A percentile compares a stretch with the other conserved stretches of the same genome.
phyloP scores from a whole-genome alignment of 2,888 invertebrate species.

The Ischnura elegans region DNA sequence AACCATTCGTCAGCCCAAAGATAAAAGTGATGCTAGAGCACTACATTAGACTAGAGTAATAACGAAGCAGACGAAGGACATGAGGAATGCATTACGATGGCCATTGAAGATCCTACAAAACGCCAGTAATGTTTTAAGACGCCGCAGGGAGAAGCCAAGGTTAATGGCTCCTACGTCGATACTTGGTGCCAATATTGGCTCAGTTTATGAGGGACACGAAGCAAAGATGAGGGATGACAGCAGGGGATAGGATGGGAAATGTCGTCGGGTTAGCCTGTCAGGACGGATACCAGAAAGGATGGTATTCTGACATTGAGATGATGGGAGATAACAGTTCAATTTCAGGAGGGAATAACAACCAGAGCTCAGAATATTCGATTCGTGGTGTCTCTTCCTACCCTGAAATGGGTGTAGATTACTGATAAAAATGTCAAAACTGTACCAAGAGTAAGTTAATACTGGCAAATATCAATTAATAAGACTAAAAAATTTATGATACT shows the following conservation, averaged over 20 bases:
- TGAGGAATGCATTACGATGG: background rate
- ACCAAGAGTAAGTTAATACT: too few species aligned
- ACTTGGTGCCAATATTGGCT: constrained; percentile 45
- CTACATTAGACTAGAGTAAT: background rate
- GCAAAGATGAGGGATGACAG: constrained; percentile 75
- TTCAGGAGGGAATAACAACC: background rate
- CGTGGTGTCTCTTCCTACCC: too few species aligned
- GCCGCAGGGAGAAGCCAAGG: constrained; percentile 20
- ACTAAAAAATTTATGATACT: too few species aligned
- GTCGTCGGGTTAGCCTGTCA: constrained; percentile 75
- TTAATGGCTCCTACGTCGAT: constrained; percentile 45
- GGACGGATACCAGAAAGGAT: constrained; percentile 75
- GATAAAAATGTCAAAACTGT: too few species aligned
- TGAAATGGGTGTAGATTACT: too few species aligned
- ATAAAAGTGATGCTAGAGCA: background rate
- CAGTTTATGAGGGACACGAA: constrained; percentile 8
- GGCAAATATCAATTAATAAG: too few species aligned
- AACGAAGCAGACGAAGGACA: background rate
- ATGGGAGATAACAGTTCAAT: background rate
- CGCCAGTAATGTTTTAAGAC: constrained; percentile 70
- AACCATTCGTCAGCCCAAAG: background rate
- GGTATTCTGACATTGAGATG: constrained; percentile 71
- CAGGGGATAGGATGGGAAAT: constrained; percentile 71
- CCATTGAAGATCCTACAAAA: background rate
- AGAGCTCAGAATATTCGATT: background rate